Evolutionary conservation across 1,140 invertebrate genomes (phyloP).

Genomic region (Drosophila nannoptera): DNA sequence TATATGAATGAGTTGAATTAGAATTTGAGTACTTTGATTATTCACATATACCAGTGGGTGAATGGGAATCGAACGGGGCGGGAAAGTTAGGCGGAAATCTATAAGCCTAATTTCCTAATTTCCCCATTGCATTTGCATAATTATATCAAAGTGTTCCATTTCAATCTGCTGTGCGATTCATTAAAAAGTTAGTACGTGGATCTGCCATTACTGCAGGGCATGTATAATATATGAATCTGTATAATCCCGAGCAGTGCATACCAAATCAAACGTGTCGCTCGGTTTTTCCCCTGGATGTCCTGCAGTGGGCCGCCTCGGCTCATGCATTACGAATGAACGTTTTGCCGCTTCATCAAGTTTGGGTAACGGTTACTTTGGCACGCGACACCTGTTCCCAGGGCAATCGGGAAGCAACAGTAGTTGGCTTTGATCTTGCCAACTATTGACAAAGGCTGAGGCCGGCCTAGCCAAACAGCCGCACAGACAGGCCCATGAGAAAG

Average conservation of each 20-base stretch:
- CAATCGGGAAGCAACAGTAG: constrained; percentile 12
- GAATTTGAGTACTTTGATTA: too few relatives aligned
- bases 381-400: constrained; percentile 26
- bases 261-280: constrained; percentile 4
- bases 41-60: not conserved
- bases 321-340: constrained; percentile 36
- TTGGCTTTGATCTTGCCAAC: constrained; percentile 63
- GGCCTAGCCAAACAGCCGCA: constrained; percentile 59
- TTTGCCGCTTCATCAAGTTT: constrained; percentile 30
- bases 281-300: not conserved
- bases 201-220: not conserved
- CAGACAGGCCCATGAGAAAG: constrained; percentile 57
- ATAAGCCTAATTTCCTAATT: not conserved
- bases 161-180: not conserved
- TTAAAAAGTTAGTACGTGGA: not conserved
- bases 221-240: constrained; percentile 1
- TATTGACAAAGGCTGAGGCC: constrained; percentile 58
- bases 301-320: constrained; percentile 14
- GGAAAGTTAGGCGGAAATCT: too few relatives aligned
- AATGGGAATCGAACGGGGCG: not conserved
- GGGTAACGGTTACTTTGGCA: constrained; percentile 2
- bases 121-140: not conserved
- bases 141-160: not conserved
- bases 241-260: not conserved
- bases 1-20: too few relatives aligned